A percentile compares a stretch with the other conserved stretches of the same genome.
Evolutionary conservation across 2,888 invertebrate species (phyloP).

Genomic region (Andrena minutula): DNA sequence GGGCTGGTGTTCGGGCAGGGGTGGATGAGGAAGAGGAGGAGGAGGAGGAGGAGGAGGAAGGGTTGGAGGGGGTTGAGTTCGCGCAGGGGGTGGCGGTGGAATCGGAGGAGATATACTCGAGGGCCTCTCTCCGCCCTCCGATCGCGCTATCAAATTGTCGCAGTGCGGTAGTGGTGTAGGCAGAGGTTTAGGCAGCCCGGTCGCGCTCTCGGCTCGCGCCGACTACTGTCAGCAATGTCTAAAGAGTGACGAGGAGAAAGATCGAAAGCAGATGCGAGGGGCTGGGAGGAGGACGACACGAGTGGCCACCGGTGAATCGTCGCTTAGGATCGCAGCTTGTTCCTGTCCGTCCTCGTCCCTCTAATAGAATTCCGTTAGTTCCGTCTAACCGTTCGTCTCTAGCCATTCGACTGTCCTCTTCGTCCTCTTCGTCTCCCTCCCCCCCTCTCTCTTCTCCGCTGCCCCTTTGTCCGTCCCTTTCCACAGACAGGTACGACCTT

Average conservation of each 20-base stretch:
- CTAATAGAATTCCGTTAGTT: conserved; percentile 57
- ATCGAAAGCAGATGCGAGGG: conserved; percentile 50
- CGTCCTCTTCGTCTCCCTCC: conserved; percentile 3
- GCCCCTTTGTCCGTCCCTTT: conserved; percentile 36
- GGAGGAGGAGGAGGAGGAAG: neutral
- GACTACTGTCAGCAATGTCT: conserved; percentile 72
- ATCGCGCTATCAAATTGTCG: conserved; percentile 83
- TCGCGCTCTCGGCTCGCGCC: conserved; percentile 58
- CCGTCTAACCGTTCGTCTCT: conserved; percentile 23
- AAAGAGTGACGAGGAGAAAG: conserved; percentile 64
- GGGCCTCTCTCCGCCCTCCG: conserved; percentile 55
- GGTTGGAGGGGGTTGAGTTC: conserved; percentile 12
- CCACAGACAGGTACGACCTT: conserved; percentile 56
- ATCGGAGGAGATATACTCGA: conserved; percentile 63
- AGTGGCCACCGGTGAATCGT: conserved; percentile 66
- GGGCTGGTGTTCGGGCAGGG: conserved; percentile 1
- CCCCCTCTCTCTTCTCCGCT: conserved; percentile 5
- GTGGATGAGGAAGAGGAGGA: no score
- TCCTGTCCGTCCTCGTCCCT: conserved; percentile 54
- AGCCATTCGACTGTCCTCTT: conserved; percentile 41
- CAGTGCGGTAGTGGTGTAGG: conserved; percentile 82
- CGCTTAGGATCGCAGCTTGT: conserved; percentile 72
- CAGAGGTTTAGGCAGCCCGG: conserved; percentile 74
- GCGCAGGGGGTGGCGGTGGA: conserved; percentile 14
- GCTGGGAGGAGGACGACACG: conserved; percentile 38